Conservation (phyloP, 2,888 invertebrate species). For the Asteroscopus sphinx region DNA sequence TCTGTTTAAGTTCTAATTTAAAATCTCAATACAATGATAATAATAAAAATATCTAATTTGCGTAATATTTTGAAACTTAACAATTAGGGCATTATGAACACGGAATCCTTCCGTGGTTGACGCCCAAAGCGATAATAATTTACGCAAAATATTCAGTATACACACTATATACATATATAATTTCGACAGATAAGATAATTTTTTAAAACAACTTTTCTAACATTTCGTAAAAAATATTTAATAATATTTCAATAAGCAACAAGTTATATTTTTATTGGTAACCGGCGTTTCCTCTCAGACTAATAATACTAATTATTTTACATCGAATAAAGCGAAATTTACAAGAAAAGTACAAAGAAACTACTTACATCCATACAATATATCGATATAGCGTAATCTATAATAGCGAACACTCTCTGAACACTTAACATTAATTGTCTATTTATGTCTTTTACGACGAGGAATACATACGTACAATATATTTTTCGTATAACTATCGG, state of each 20-base stretch:
- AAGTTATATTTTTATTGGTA: slow-evolving; percentile 89
- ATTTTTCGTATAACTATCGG: slow-evolving; percentile 79
- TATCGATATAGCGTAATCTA: slow-evolving; percentile 74
- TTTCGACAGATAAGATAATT: slow-evolving; percentile 73
- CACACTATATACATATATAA: slow-evolving; percentile 67
- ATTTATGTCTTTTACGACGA: slow-evolving; percentile 74
- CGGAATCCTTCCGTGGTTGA: slow-evolving; percentile 56
- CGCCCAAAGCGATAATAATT: slow-evolving; percentile 81
- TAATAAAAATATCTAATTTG: slow-evolving; percentile 75
- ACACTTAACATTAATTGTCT: slow-evolving; percentile 78
- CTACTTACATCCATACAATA: slow-evolving; percentile 82
- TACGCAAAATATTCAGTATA: slow-evolving; percentile 83
- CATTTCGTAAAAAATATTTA: slow-evolving; percentile 84
- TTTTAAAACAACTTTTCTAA: slow-evolving; percentile 82
- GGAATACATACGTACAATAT: slow-evolving; percentile 69
- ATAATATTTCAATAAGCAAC: slow-evolving; percentile 89
- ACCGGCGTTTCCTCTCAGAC: slow-evolving; percentile 90
- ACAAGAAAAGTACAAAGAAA: slow-evolving; percentile 79
- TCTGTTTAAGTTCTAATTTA: slow-evolving; percentile 70
- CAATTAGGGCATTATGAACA: slow-evolving; percentile 68
- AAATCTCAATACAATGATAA: slow-evolving; percentile 78
- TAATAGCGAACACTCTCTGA: slow-evolving; percentile 85
- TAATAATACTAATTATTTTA: slow-evolving; percentile 88
- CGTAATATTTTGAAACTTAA: slow-evolving; percentile 87
- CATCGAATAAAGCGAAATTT: slow-evolving; percentile 86